Conservation (phyloP, 2,888 invertebrate genomes). For the Stenotaenia linearis region DNA sequence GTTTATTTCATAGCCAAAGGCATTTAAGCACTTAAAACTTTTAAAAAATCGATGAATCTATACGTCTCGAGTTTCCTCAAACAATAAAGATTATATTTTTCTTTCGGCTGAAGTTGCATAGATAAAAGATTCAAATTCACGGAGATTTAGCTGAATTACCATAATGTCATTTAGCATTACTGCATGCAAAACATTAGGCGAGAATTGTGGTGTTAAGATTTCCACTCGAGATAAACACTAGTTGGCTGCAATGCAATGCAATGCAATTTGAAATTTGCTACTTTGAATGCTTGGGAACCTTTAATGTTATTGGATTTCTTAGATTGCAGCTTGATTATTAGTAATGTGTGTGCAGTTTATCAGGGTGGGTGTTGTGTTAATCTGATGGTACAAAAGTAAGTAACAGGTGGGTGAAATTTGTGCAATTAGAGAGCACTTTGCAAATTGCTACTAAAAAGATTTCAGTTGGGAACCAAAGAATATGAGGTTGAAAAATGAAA, state of each 20-base stretch:
- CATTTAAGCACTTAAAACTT: neutral
- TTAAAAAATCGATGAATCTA: neutral
- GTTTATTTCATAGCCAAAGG: too few species aligned
- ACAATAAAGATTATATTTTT: neutral
- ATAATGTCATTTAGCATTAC: neutral
- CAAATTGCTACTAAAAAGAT: neutral
- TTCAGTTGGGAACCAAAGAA: neutral
- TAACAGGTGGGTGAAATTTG: neutral
- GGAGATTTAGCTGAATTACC: too few species aligned
- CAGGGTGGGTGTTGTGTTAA: neutral
- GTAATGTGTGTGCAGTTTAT: neutral
- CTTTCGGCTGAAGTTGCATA: neutral
- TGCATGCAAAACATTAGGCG: neutral
- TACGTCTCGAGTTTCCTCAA: neutral
- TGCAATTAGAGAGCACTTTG: neutral
- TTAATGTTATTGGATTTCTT: neutral
- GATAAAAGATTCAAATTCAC: too few species aligned
- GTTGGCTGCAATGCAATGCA: too few species aligned
- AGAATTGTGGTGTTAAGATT: neutral
- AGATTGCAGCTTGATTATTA: neutral
- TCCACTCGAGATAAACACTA: neutral
- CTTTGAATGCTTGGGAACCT: neutral
- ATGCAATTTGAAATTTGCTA: neutral
- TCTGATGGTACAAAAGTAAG: neutral
- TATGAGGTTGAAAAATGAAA: neutral